phyloP scores from a whole-genome alignment of 2,797 vertebrate genomes.

The Sciurus vulgaris region DNA sequence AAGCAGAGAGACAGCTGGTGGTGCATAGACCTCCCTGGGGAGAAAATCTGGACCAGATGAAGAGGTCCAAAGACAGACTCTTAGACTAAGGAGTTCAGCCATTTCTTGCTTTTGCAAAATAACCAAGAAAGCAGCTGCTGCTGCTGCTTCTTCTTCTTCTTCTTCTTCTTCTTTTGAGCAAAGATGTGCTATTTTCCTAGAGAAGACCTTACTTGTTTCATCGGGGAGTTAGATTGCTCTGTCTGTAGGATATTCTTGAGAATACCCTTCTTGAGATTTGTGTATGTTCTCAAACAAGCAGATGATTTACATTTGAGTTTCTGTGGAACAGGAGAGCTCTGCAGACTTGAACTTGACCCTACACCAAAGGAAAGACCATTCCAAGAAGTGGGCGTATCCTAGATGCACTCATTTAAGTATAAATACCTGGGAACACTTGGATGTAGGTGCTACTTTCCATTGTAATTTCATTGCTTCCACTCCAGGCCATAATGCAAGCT shows the following conservation, averaged over 20 bases:
- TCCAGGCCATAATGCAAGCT: accelerated
- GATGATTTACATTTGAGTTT: not conserved
- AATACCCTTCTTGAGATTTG: not conserved
- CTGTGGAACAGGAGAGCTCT: not conserved
- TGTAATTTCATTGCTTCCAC: not conserved
- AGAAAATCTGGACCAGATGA: not conserved
- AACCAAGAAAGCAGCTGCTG: not conserved
- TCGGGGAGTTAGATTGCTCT: not conserved
- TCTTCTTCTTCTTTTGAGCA: not conserved
- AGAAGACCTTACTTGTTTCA: slow-evolving; percentile 22
- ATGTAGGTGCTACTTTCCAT: not conserved
- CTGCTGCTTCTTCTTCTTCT: too few relatives aligned
- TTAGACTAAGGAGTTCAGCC: not conserved
- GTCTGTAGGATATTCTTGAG: not conserved
- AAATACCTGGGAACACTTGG: not conserved
- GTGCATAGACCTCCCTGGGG: not conserved
- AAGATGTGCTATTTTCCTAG: slow-evolving; percentile 17
- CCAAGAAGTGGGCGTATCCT: not conserved
- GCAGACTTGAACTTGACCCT: slow-evolving; percentile 17
- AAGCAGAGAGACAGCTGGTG: too few relatives aligned
- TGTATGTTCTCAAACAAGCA: not conserved
- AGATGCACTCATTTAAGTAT: not conserved
- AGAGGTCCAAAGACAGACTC: not conserved
- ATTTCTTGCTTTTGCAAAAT: slow-evolving; percentile 18
- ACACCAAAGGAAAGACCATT: not conserved